Evolutionary conservation across 1,140 invertebrate species (phyloP), one percentile per base, ranked within the genome.

Genomic region (Vanessa tameamea): DNA sequence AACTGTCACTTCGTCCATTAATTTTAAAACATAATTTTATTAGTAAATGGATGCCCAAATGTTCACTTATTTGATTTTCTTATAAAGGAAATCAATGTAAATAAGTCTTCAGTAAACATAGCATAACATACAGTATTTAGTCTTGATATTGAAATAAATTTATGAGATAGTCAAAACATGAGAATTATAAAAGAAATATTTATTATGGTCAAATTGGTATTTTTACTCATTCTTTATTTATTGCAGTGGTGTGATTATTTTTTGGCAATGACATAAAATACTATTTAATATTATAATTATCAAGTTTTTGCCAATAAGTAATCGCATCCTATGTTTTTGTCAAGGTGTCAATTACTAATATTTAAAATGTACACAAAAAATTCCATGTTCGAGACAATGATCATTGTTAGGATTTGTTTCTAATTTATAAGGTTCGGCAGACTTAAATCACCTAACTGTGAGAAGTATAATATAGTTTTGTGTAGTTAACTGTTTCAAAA

Each of bases 1-100:
- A 92, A 92, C 88, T 91, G 83, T 90, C 85, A 92, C 88, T 92
- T 92, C 91, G 91, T 92, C 91, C 91, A 92, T 91, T 91, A 92
- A 89, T 91, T 91, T 91, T 88, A 89, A 91, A 84, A 84, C 85
- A 90, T 88, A 88, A 91, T 90, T 92, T 91, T 88, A 90, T 87
- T 88, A 89, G 83, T 82, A 77, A 84, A 88, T 83, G 83, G 87
- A 88, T 85, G 82, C 85, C 85, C 88, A 78, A 84, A 85, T 90
- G 83, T 88, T 89, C 82, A 87, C 87, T 84, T 86, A 86, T 83
- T 86, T 86, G 81, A 81, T 79, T 82, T 84, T 87, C 89, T 90
- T 92, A 82, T 82, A 73, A 89, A 92, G 89, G 89, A 85, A 84
- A 67, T 81, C 82, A 78, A 81, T 89, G 88, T 92, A 92, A 89